Evolutionary conservation across 2,113 vertebrate genomes (phyloP).

Genomic region (Hylia prasina): DNA sequence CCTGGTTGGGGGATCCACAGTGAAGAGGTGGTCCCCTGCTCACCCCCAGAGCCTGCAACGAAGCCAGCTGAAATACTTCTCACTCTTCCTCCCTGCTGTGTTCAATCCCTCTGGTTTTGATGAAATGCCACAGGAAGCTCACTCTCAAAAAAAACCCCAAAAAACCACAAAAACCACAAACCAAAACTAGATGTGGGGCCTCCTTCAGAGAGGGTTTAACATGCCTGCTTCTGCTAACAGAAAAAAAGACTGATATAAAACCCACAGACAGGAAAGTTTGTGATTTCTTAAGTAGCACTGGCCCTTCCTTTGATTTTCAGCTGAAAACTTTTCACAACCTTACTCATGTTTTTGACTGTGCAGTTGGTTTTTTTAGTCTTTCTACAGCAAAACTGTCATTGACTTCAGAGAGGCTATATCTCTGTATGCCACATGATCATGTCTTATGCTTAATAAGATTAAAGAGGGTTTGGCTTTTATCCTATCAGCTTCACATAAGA

Average conservation of each 20-base stretch:
- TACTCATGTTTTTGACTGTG: neutral
- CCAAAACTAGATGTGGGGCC: neutral
- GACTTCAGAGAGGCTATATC: neutral
- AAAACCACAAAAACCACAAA: neutral
- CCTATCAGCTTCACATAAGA: neutral
- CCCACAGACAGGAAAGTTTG: neutral
- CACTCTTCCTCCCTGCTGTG: neutral
- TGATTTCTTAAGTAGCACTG: neutral
- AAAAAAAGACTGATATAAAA: neutral
- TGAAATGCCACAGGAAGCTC: neutral
- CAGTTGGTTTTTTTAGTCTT: neutral
- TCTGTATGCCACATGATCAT: neutral
- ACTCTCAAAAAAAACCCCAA: neutral
- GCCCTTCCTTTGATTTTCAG: neutral
- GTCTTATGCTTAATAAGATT: neutral
- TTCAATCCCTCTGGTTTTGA: neutral
- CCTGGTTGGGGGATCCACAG: neutral
- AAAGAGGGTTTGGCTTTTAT: neutral
- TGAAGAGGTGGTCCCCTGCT: neutral
- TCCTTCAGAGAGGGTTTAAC: neutral
- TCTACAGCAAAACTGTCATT: neutral
- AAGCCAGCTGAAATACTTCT: neutral
- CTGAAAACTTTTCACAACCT: neutral
- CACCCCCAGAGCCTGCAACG: rapidly evolving
- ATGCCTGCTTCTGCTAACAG: neutral